Base-by-base conservation (phyloP, 2,113 vertebrate species). In the Sakesphorus luctuosus region DNA sequence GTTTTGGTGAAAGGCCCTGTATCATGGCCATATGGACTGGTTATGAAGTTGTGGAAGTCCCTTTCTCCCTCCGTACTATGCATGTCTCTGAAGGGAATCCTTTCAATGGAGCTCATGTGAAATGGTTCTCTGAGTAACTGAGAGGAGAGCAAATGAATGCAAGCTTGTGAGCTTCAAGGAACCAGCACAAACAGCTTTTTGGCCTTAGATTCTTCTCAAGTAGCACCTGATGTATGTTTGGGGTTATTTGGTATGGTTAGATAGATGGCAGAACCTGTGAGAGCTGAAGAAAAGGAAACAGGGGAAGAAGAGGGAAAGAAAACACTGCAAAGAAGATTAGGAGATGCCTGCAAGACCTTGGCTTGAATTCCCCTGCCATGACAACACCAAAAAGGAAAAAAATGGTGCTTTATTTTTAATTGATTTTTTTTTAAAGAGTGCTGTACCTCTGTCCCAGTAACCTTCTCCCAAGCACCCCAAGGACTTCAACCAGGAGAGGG, bases 271-370 rank as follows among this genome's bases (percentile, higher is more conserved):
- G 13, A 84, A 67, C 3, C 17, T 29, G 3, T 35, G 77, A 59
- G 4, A 86, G 14, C 9, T 43, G n/a, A 69, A 68, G 25, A 9
- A 69, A 80, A 74, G 1, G 4, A 5, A 46, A 46, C 35, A 55
- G 3, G 18, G 7, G 7, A 6, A 43, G 16, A 35, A 21, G 3
- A 21, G 7, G 23, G 2, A 10, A 0, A 2, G 3, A 33, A 80
- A 18, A 18, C 10, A 17, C 24, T 33, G 10, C 17, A 38, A 26
- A 52, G 8, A 92, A 81, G 16, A 69, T 36, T 8, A 79, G 72
- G 23, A 75, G 6, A 65, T 46, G 23, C 19, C 84, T 84, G 10
- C 43, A 69, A 80, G 61, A 84, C 49, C 49, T 92, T 58, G 63
- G 11, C 31, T 86, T 3, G 5, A 89, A 79, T 33, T 84, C 9